Conservation (phyloP, 1,140 invertebrate genomes). For the Pseudomyrmex flavicornis region DNA sequence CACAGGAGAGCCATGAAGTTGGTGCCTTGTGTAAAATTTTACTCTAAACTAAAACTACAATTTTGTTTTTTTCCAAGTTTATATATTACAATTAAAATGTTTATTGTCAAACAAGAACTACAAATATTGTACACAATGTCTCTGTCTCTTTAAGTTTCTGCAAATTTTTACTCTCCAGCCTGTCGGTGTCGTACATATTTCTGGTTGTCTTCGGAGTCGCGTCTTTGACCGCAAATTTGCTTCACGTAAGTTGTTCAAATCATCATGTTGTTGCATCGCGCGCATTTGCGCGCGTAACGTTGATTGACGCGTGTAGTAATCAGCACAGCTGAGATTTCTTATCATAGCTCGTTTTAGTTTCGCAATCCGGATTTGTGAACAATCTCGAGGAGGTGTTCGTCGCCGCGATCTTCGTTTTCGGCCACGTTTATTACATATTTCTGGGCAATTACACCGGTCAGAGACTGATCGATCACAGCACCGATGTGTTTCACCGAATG, state of each 20-base stretch:
- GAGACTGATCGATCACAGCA: slow-evolving; percentile 40
- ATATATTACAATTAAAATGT: too few species aligned
- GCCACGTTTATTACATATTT: slow-evolving; percentile 48
- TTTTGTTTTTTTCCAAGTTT: too few species aligned
- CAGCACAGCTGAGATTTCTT: not conserved
- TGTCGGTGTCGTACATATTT: slow-evolving; percentile 34
- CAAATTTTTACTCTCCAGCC: slow-evolving; percentile 13
- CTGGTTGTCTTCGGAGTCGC: slow-evolving; percentile 23
- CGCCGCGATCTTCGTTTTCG: not conserved
- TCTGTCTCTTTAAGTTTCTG: slow-evolving; percentile 24
- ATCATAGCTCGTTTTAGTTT: slow-evolving; percentile 17
- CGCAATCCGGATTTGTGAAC: not conserved
- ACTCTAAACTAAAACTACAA: not conserved
- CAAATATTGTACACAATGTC: too few species aligned
- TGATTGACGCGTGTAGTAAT: not conserved
- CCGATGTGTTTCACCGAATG: slow-evolving; percentile 26
- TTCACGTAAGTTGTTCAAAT: slow-evolving; percentile 21
- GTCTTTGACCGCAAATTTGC: slow-evolving; percentile 33
- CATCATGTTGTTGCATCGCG: not conserved
- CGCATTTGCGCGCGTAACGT: not conserved
- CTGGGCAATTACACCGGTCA: slow-evolving; percentile 29
- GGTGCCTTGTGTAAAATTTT: slow-evolving; percentile 11
- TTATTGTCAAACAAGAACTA: too few species aligned
- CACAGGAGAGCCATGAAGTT: slow-evolving; percentile 30
- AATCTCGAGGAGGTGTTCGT: slow-evolving; percentile 34